These are phyloP conservation scores for Craterocephalus amniculus DNA, from an alignment of 2,797 vertebrate genomes.

Conservation along the genomic window DNA sequence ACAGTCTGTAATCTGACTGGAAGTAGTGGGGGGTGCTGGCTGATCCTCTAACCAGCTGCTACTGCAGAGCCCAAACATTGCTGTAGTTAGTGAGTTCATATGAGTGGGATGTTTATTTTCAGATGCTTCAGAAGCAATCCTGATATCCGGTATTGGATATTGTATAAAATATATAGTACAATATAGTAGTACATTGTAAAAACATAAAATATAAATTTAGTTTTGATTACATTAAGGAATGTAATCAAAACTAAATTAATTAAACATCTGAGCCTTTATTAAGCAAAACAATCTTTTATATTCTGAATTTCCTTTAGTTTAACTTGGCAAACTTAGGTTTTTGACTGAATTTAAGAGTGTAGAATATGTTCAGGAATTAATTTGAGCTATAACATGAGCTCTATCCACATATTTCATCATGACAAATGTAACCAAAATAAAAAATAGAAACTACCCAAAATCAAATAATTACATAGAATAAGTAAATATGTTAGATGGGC, in stretches of 20 bases:
- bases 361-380: not conserved
- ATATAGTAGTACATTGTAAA: no score
- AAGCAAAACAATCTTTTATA: not conserved
- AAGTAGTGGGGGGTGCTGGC: slow-evolving; percentile 36
- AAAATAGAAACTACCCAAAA: not conserved
- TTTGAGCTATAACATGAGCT: not conserved
- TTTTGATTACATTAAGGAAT: not conserved
- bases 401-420: not conserved
- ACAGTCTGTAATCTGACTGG: slow-evolving; percentile 69
- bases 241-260: not conserved
- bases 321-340: not conserved
- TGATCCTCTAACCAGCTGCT: slow-evolving; percentile 78
- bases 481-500: not conserved
- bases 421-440: not conserved
- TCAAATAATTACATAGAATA: not conserved
- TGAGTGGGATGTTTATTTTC: slow-evolving; percentile 41
- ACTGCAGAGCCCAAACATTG: slow-evolving; percentile 36
- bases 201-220: no score
- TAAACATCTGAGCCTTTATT: not conserved
- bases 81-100: slow-evolving; percentile 25
- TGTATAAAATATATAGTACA: no score
- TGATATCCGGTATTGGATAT: not conserved
- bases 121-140: not conserved
- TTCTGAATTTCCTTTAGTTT: not conserved
- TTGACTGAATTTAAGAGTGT: not conserved